Evolutionary conservation across 2,113 vertebrate genomes (phyloP).

Genomic region (Merops nubicus): DNA sequence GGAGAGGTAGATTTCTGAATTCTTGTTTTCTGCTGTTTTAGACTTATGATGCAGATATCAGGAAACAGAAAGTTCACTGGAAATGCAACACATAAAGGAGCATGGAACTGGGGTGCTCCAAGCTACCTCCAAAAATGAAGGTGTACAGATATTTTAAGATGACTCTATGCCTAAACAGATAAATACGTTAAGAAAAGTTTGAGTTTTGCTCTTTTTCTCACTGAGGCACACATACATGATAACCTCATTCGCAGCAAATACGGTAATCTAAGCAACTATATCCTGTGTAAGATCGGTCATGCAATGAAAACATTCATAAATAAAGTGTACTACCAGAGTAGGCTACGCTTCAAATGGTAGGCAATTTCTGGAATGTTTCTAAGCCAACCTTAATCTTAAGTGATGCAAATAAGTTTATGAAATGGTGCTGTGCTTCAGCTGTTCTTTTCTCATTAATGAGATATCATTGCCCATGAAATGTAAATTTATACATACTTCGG

Average conservation of each 20-base stretch:
- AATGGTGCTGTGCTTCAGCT: neutral
- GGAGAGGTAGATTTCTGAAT: neutral
- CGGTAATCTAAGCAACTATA: neutral
- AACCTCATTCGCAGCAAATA: neutral
- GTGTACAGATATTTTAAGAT: neutral
- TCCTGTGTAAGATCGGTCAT: neutral
- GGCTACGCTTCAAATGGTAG: neutral
- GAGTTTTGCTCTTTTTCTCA: neutral
- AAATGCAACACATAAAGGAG: neutral
- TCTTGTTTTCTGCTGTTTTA: neutral
- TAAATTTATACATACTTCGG: neutral
- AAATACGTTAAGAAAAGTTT: neutral
- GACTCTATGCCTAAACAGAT: neutral
- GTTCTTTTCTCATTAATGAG: neutral
- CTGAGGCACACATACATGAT: neutral
- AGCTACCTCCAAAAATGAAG: neutral
- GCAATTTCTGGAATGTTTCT: neutral
- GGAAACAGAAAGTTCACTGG: neutral
- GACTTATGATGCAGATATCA: neutral
- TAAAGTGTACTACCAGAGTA: neutral
- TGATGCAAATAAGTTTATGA: neutral
- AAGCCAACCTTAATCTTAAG: neutral
- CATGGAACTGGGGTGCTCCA: neutral
- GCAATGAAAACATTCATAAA: neutral
- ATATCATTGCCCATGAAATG: neutral